These are phyloP conservation scores for Drosophila sp. DNA, from an alignment of 1,140 invertebrate genomes.

Conservation along the genomic window DNA sequence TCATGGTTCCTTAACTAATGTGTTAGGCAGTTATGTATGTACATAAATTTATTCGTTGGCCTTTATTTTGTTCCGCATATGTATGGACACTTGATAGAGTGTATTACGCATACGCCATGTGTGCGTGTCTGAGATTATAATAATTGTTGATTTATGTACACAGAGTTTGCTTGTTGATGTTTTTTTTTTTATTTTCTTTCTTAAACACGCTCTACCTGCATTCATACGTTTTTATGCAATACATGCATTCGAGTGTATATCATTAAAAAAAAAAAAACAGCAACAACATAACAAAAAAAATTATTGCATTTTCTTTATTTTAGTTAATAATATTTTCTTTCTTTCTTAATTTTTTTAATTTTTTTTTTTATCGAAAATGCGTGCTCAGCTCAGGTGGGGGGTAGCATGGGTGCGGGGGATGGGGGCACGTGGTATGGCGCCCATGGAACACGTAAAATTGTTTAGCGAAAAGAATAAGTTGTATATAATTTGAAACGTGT, in stretches of 20 bases:
- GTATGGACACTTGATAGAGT: background rate
- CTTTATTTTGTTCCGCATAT: background rate
- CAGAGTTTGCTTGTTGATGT: background rate
- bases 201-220: slow-evolving; percentile 40
- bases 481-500: slow-evolving; percentile 3
- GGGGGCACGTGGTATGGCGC: background rate
- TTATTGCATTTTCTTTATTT: slow-evolving; percentile 10
- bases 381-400: slow-evolving; percentile 43
- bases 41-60: slow-evolving; percentile 22
- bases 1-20: no score
- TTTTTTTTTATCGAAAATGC: slow-evolving; percentile 54
- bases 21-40: background rate
- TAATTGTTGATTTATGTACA: slow-evolving; percentile 13
- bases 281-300: background rate
- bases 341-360: no score
- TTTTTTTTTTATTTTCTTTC: slow-evolving; percentile 15
- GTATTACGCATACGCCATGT: slow-evolving; percentile 45
- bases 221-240: slow-evolving; percentile 47
- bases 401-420: background rate
- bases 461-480: background rate
- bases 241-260: slow-evolving; percentile 13
- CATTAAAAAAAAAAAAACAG: background rate
- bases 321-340: background rate
- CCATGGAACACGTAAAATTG: slow-evolving; percentile 10
- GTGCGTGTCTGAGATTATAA: slow-evolving; percentile 35